Conservation (phyloP, 2,888 invertebrate species). For the Platypus cylindrus region DNA sequence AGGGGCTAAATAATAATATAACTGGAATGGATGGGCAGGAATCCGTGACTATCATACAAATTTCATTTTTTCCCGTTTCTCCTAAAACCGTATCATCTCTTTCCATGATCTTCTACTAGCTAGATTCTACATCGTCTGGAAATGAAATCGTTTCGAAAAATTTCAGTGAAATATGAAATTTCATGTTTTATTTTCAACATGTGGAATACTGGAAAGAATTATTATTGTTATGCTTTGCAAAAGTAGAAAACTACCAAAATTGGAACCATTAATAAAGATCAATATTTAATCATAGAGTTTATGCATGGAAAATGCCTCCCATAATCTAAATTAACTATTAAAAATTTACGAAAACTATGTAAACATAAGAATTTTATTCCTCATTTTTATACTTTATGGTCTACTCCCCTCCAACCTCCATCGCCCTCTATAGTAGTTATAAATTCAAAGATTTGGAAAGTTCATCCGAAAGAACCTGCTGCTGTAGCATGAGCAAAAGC, state of each 20-base stretch:
- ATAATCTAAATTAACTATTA: too few relatives aligned
- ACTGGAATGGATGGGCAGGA: too few relatives aligned
- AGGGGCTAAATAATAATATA: too few relatives aligned
- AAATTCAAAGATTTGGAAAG: conserved; percentile 11
- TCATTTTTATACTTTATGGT: conserved; percentile 14
- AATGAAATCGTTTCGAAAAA: too few relatives aligned
- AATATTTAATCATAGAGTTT: neutral
- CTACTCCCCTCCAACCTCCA: conserved; percentile 12
- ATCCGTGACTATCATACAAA: too few relatives aligned
- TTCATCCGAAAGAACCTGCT: conserved; percentile 2
- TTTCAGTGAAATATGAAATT: neutral
- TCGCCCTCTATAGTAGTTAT: conserved; percentile 9
- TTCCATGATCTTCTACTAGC: too few relatives aligned
- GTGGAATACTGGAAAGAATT: neutral
- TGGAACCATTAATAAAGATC: neutral
- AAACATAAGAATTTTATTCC: too few relatives aligned
- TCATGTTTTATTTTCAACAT: conserved; percentile 1
- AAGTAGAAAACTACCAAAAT: neutral
- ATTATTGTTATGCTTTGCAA: too few relatives aligned
- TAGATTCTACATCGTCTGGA: too few relatives aligned
- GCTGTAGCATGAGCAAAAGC: neutral
- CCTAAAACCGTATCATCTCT: too few relatives aligned
- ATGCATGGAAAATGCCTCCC: neutral
- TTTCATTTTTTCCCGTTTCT: too few relatives aligned
- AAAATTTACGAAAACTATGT: conserved; percentile 11